A percentile compares a stretch with the other conserved stretches of the same genome.
These are phyloP conservation scores for Heliconius aoede DNA, from an alignment of 2,888 invertebrate species.

Conservation along the genomic window DNA sequence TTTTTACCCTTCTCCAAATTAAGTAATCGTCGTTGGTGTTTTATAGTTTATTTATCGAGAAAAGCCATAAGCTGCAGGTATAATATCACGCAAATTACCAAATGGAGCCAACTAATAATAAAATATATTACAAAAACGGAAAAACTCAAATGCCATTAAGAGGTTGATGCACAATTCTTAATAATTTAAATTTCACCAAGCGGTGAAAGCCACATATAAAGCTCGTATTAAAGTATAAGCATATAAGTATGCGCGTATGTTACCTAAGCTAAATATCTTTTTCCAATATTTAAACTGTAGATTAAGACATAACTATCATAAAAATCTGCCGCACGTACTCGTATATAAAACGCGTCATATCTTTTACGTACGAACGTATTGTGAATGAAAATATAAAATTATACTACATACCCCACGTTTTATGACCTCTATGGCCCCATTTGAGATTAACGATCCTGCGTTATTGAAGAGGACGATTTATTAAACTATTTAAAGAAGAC, in stretches of 20 bases:
- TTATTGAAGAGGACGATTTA: slow-evolving; percentile 18
- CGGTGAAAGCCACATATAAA: neutral
- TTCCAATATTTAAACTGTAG: slow-evolving; percentile 11
- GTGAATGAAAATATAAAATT: slow-evolving; percentile 67
- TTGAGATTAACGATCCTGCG: slow-evolving; percentile 40
- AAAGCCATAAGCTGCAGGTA: no score
- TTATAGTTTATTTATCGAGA: no score
- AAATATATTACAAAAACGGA: neutral
- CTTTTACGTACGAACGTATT: slow-evolving; percentile 55
- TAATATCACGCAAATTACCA: no score
- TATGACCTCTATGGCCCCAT: slow-evolving; percentile 52
- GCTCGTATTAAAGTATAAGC: neutral
- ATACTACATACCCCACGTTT: slow-evolving; percentile 52
- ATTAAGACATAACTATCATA: slow-evolving; percentile 30
- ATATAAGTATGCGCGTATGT: neutral
- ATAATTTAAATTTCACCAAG: neutral
- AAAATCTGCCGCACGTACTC: slow-evolving; percentile 49
- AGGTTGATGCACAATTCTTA: neutral
- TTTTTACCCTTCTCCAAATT: no score
- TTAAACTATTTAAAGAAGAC: slow-evolving; percentile 9
- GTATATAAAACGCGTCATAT: slow-evolving; percentile 52
- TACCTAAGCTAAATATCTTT: neutral
- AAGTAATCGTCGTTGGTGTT: no score
- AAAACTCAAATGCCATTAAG: neutral
- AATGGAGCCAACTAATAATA: neutral